Base-by-base conservation (phyloP, 2,888 invertebrate genomes). In the Homarus gammarus region DNA sequence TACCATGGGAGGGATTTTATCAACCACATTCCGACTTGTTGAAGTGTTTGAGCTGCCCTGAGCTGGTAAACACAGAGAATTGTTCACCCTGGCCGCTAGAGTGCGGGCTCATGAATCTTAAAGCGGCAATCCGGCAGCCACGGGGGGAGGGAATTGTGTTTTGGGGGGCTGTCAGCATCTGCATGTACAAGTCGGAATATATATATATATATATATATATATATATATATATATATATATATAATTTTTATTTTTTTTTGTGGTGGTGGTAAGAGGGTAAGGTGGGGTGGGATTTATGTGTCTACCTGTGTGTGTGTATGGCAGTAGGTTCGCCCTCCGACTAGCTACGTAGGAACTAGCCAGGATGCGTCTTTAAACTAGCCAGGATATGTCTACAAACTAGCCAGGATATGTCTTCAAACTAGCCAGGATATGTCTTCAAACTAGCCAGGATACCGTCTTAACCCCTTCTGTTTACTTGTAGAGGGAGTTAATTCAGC, bases 11-110 rank as follows among this genome's bases (percentile, higher is more conserved):
- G 40, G n/a, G 75, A 75, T 75, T 75, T 75, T 75, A 36, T 75
- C 40, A 75, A 75, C 75, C 75, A 44, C 75, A 75, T 49, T 49
- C 75, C 44, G 40, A n/a, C 75, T 49, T n/a, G 75, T 75, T 75
- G 44, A 75, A 44, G 75, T 75, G 75, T 75, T 75, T 75, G 75
- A 15, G 22, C 27, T 18, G 44, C 38, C 44, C 75, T 22, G 44
- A 44, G 75, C 75, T 27, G 8, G 75, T 75, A 75, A 75, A 75
- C 75, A 75, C n/a, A n/a, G 8, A 27, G 31, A 36, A 75, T 75
- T 75, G 75, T 75, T 75, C 75, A 75, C 12, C 8, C 27, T 31
- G 27, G 27, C 27, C 22, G 31, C 38, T 0, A 18, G 73, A 31
- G 40, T 6, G 36, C 0, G 44, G 27, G 40, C 79, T 61, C 78